A percentile compares a stretch with the other conserved stretches of the same genome.
Evolutionary conservation across 2,888 invertebrate species (phyloP).

Genomic region (Nymphalis urticae): DNA sequence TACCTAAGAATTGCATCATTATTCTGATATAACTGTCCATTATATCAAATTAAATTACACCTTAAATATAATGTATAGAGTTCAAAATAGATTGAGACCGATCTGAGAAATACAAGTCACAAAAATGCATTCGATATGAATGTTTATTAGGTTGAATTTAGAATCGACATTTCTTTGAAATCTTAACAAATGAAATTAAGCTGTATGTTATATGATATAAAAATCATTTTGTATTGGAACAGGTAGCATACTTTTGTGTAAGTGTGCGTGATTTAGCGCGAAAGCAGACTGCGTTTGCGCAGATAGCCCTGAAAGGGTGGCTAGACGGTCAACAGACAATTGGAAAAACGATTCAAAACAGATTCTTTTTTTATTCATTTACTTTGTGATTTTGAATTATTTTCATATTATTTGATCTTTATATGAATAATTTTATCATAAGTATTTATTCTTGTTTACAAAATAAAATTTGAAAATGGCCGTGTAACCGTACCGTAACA

Average conservation of each 20-base stretch:
- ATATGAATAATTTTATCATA: neutral
- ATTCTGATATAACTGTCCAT: slow-evolving; percentile 12
- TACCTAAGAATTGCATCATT: slow-evolving; percentile 37
- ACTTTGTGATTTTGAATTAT: neutral
- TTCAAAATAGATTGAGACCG: neutral
- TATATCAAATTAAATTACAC: slow-evolving; percentile 3
- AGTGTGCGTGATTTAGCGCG: slow-evolving; percentile 1
- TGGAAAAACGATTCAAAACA: slow-evolving; percentile 17
- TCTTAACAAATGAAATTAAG: slow-evolving; percentile 23
- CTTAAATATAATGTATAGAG: neutral
- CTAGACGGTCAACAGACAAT: slow-evolving; percentile 69
- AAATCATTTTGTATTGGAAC: slow-evolving; percentile 17
- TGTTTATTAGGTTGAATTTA: slow-evolving; percentile 34
- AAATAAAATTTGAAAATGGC: no score
- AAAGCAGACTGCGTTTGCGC: slow-evolving; percentile 49
- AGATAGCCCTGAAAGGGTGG: slow-evolving; percentile 56
- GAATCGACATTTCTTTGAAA: slow-evolving; percentile 36
- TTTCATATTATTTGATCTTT: neutral
- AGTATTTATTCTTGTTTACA: neutral
- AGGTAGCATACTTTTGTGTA: neutral
- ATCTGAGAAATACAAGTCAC: slow-evolving; percentile 8
- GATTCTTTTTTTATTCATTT: slow-evolving; percentile 14
- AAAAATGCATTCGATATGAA: slow-evolving; percentile 36
- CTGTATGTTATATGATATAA: slow-evolving; percentile 19
- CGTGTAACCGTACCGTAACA: no score